Evolutionary conservation across 1,140 invertebrate species (phyloP), one percentile per base, ranked within the genome.

Genomic region (Linepithema humile): DNA sequence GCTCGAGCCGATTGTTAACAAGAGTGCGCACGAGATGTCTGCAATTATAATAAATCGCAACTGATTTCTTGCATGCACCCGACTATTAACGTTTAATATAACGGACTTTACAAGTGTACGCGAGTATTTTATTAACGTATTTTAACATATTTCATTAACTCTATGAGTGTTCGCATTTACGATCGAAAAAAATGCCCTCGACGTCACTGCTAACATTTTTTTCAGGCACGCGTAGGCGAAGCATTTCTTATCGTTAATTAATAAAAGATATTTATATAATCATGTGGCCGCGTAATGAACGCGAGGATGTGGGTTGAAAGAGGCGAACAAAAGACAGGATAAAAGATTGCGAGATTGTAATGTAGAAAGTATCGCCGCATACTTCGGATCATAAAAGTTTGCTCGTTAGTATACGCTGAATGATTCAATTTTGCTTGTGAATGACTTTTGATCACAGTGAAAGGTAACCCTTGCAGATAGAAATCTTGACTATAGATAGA

Each of bases 371-470:
- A n/a, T 40, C 9, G 55, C 26, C 32, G 64, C 55, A 75, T 85
- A 59, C 69, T 59, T 88, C 78, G 82, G 64, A 82, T 90, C 88
- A 85, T 84, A 85, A 88, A 86, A 83, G 57, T 86, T 69, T 84
- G 84, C 87, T 90, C 86, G 90, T 89, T 89, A 89, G 83, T 83
- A 62, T 26, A 3, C 74, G 65, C 29, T 69, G 83, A 69, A 69
- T 88, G 88, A 91, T 91, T 89, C 87, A 90, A 91, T 90, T 90
- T 90, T 75, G 86, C 78, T 78, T 83, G 70, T 83, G 72, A 73
- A 72, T 72, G 83, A 64, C 78, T 85, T 88, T 91, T 90, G 83
- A 90, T 91, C 86, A 73, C 73, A 80, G 59, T 65, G 32, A n/a
- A 48, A 32, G 10, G 7, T 26, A 32, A 48, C 6, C 48, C 26